Conservation (phyloP, 2,797 vertebrate genomes). For the Gymnoscopelus braueri region DNA sequence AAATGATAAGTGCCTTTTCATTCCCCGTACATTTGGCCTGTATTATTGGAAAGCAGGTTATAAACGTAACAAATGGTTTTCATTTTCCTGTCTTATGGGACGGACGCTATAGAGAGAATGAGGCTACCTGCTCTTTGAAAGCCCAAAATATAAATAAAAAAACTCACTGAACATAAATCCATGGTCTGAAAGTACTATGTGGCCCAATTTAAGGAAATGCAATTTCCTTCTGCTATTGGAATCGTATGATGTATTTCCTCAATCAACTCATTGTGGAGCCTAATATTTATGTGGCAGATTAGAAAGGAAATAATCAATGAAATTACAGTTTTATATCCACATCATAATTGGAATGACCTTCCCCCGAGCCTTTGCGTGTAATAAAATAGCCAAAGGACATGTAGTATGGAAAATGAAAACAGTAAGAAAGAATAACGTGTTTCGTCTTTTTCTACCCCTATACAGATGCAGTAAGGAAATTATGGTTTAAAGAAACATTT, state of each 20-base stretch:
- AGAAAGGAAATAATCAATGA: constrained; percentile 47
- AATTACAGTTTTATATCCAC: constrained; percentile 49
- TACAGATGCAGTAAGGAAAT: too few species aligned
- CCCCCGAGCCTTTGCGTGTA: constrained; percentile 36
- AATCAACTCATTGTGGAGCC: constrained; percentile 30
- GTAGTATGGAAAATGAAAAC: constrained; percentile 28
- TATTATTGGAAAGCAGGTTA: constrained; percentile 15
- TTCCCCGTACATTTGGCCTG: constrained; percentile 11
- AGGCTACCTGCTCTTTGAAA: constrained; percentile 22
- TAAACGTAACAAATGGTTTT: constrained; percentile 33
- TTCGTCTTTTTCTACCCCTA: not conserved
- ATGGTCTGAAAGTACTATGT: constrained; percentile 24
- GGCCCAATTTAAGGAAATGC: constrained; percentile 46
- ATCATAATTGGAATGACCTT: constrained; percentile 61
- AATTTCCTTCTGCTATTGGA: constrained; percentile 46
- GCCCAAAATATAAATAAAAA: constrained; percentile 26
- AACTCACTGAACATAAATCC: constrained; percentile 17
- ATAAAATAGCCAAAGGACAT: constrained; percentile 31
- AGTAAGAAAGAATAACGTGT: constrained; percentile 23
- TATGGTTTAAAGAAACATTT: constrained; percentile 24
- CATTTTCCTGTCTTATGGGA: constrained; percentile 17
- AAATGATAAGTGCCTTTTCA: not conserved
- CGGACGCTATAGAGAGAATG: constrained; percentile 1
- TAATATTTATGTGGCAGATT: constrained; percentile 53
- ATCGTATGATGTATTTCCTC: constrained; percentile 42